These are phyloP conservation scores for Allacma fusca DNA, from an alignment of 2,888 invertebrate genomes.

Conservation along the genomic window DNA sequence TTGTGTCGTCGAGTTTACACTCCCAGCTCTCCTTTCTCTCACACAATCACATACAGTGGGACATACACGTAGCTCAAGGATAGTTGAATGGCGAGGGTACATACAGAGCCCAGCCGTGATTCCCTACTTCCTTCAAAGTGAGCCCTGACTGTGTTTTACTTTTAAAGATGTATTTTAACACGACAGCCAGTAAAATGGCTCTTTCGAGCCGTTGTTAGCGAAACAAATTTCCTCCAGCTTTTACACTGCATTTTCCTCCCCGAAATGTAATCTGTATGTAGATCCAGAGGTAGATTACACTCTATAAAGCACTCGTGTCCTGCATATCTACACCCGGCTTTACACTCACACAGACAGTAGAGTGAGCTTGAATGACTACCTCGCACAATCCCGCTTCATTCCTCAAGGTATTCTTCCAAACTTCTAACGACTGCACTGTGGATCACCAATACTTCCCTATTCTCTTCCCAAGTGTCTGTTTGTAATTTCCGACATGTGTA, in stretches of 20 bases:
- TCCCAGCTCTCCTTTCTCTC: background rate
- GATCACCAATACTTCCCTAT: too few relatives aligned
- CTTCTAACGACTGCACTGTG: too few relatives aligned
- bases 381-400: too few relatives aligned
- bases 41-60: background rate
- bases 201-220: background rate
- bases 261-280: conserved; percentile 19
- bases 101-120: background rate
- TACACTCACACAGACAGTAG: too few relatives aligned
- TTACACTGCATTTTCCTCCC: background rate
- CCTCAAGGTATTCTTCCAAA: too few relatives aligned
- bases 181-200: conserved; percentile 14
- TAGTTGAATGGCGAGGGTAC: background rate
- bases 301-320: background rate
- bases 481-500: too few relatives aligned
- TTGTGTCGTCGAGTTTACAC: background rate
- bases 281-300: conserved; percentile 19
- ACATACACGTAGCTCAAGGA: too few relatives aligned
- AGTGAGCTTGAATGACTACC: too few relatives aligned
- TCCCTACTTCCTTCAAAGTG: background rate
- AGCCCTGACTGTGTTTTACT: background rate
- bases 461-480: too few relatives aligned
- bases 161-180: conserved; percentile 19
- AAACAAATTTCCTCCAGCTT: conserved; percentile 28
- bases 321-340: too few relatives aligned